Evolutionary conservation across 2,888 invertebrate species (phyloP).

Genomic region (Apodemia duryi): DNA sequence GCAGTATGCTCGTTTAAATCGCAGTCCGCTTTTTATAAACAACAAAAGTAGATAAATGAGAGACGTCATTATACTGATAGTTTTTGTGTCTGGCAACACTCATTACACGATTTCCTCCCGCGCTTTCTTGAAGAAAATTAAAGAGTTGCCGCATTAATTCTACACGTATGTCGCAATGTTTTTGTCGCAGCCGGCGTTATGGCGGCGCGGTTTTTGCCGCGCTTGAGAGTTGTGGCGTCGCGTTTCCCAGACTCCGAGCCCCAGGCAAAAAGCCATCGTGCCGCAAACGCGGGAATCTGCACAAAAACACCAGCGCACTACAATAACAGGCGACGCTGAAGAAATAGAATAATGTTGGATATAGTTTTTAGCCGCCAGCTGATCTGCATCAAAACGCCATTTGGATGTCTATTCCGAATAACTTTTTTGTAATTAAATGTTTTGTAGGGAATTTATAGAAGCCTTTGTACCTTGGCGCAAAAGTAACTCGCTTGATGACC

Average conservation of each 20-base stretch:
- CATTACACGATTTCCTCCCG: constrained; percentile 76
- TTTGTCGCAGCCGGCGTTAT: constrained; percentile 54
- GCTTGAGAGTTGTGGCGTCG: constrained; percentile 46
- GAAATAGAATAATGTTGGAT: constrained; percentile 75
- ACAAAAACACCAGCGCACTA: constrained; percentile 57
- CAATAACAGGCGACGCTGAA: constrained; percentile 73
- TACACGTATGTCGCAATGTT: constrained; percentile 66
- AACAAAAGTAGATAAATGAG: constrained; percentile 58
- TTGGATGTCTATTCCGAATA: constrained; percentile 21
- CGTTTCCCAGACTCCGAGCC: constrained; percentile 64
- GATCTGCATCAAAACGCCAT: constrained; percentile 58
- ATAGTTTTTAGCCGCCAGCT: constrained; percentile 62
- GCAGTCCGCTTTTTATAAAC: constrained; percentile 53
- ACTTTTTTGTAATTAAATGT: constrained; percentile 11
- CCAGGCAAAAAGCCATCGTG: constrained; percentile 50
- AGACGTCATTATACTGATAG: constrained; percentile 64
- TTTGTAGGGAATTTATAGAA: constrained; percentile 1
- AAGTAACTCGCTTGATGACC: background rate
- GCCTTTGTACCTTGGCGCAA: background rate
- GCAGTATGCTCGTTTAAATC: constrained; percentile 49
- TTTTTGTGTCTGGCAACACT: constrained; percentile 70
- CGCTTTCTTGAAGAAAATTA: constrained; percentile 77
- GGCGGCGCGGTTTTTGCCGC: constrained; percentile 63
- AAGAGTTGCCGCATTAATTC: constrained; percentile 75
- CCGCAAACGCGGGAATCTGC: constrained; percentile 42